Conservation (phyloP, 2,888 invertebrate genomes). For the Orchesella flavescens region DNA sequence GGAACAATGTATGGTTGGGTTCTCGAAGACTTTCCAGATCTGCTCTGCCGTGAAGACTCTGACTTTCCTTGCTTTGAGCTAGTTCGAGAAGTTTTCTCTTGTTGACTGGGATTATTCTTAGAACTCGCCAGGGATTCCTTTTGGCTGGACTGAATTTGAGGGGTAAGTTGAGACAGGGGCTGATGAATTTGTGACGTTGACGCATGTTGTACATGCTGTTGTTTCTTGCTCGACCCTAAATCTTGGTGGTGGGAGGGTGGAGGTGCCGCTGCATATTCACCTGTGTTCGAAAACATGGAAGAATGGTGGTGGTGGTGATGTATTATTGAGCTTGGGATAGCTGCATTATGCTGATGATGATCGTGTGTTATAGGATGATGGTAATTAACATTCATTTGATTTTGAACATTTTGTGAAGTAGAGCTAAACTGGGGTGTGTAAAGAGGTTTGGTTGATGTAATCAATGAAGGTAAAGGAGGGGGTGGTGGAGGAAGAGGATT, state of each 20-base stretch:
- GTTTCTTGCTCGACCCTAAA: not conserved
- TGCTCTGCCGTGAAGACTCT: slow-evolving; percentile 16
- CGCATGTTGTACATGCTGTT: not conserved
- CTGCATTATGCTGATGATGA: not conserved
- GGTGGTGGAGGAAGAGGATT: slow-evolving; percentile 25
- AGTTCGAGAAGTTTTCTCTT: slow-evolving; percentile 24
- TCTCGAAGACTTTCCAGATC: slow-evolving; percentile 46
- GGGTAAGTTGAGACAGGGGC: not conserved
- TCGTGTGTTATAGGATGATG: not conserved
- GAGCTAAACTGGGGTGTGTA: slow-evolving; percentile 27
- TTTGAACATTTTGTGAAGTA: not conserved
- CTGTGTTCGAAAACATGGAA: not conserved
- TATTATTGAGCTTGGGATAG: slow-evolving; percentile 5
- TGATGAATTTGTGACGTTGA: not conserved
- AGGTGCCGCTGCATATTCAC: not conserved
- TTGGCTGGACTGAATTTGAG: not conserved
- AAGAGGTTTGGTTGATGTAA: slow-evolving; percentile 41
- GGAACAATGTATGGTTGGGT: slow-evolving; percentile 40
- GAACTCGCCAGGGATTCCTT: not conserved
- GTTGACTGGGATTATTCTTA: not conserved
- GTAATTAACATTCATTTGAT: slow-evolving; percentile 7
- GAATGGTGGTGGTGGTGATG: slow-evolving; percentile 13
- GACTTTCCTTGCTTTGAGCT: slow-evolving; percentile 26
- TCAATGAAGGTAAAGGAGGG: slow-evolving; percentile 18
- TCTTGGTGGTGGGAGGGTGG: not conserved